These are phyloP conservation scores for Dendroctonus valens DNA, from an alignment of 1,140 invertebrate species.

Conservation along the genomic window DNA sequence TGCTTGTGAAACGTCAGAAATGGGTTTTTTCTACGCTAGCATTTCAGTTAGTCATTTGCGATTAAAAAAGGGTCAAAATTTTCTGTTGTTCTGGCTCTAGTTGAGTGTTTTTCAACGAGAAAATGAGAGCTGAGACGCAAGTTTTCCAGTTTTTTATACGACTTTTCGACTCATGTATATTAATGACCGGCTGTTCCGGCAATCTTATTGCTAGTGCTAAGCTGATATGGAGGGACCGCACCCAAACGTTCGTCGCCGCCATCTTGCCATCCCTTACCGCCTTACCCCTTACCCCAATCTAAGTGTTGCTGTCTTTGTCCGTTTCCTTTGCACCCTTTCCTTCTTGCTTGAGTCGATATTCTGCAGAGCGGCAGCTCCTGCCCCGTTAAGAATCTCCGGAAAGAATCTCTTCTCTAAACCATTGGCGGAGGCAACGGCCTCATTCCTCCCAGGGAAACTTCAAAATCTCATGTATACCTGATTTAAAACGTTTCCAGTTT, in stretches of 20 bases:
- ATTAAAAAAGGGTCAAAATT: no score
- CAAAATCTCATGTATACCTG: no score
- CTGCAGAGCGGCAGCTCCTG: slow-evolving; percentile 41
- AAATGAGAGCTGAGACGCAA: no score
- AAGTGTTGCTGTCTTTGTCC: slow-evolving; percentile 34
- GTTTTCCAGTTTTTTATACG: neutral
- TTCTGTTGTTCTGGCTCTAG: no score
- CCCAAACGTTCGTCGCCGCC: slow-evolving; percentile 40
- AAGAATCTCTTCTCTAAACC: slow-evolving; percentile 40
- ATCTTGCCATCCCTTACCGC: slow-evolving; percentile 41
- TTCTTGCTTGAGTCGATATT: slow-evolving; percentile 49
- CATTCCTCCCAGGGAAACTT: no score
- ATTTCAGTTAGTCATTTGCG: no score
- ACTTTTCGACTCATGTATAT: slow-evolving; percentile 47
- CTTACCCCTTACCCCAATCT: slow-evolving; percentile 12
- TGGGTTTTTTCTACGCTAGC: no score
- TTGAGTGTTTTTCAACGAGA: no score
- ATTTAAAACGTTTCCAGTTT: no score
- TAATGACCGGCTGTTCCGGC: slow-evolving; percentile 48
- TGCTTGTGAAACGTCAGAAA: no score
- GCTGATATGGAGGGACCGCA: slow-evolving; percentile 49
- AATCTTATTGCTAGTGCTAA: slow-evolving; percentile 50
- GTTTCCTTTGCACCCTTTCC: slow-evolving; percentile 35
- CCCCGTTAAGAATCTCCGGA: slow-evolving; percentile 43
- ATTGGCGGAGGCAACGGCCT: slow-evolving; percentile 10